Conservation (phyloP, 2,797 vertebrate genomes). For the Champsocephalus gunnari region DNA sequence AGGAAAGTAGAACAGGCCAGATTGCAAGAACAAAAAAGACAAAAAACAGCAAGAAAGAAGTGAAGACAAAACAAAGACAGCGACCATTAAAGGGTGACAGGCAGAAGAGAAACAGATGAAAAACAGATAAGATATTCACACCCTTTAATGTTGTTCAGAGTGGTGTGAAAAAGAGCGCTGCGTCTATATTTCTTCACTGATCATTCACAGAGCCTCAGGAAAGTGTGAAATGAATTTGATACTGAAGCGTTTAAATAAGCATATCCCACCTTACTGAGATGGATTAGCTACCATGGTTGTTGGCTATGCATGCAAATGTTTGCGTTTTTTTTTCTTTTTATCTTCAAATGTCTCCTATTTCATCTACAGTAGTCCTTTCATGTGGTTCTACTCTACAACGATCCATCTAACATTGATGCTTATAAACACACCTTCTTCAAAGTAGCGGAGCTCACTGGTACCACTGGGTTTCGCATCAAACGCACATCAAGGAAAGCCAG, state of each 20-base stretch:
- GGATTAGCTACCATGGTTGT: slow-evolving; percentile 55
- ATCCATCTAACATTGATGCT: slow-evolving; percentile 42
- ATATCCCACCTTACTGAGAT: slow-evolving; percentile 60
- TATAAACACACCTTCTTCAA: slow-evolving; percentile 46
- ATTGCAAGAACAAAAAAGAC: slow-evolving; percentile 1
- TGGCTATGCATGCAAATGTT: slow-evolving; percentile 11
- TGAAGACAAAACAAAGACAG: slow-evolving; percentile 38
- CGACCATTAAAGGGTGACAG: slow-evolving; percentile 45
- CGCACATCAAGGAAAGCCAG: slow-evolving; percentile 39
- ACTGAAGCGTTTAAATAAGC: slow-evolving; percentile 72
- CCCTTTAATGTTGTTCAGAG: slow-evolving; percentile 60
- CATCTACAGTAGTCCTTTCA: slow-evolving; percentile 53
- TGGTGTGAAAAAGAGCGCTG: slow-evolving; percentile 56
- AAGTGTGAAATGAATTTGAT: slow-evolving; percentile 74
- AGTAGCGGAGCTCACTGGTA: slow-evolving; percentile 28
- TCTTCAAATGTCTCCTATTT: slow-evolving; percentile 47
- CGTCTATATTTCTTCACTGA: slow-evolving; percentile 61
- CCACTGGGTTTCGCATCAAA: slow-evolving; percentile 54
- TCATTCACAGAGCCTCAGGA: slow-evolving; percentile 64
- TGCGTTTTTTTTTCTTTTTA: neutral
- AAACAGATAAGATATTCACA: slow-evolving; percentile 68
- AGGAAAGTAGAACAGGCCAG: neutral
- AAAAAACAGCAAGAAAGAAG: neutral
- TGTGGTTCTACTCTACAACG: slow-evolving; percentile 38
- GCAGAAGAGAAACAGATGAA: slow-evolving; percentile 53